A percentile compares a stretch with the other conserved stretches of the same genome.
Evolutionary conservation across 2,113 vertebrate genomes (phyloP).

Genomic region (Zosterops hypoxanthus): DNA sequence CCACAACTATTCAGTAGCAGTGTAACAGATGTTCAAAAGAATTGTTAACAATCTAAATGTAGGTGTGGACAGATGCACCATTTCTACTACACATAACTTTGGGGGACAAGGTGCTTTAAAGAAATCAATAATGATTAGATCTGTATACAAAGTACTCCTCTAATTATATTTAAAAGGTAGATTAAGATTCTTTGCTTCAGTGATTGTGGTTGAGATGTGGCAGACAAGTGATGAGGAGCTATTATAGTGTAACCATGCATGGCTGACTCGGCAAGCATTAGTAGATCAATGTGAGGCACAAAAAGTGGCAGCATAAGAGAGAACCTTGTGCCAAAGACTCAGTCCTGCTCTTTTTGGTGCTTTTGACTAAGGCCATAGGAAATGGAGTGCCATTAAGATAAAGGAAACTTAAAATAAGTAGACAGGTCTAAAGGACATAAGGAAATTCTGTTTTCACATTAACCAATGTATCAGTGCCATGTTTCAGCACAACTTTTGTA

Average conservation of each 20-base stretch:
- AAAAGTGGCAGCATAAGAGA: not conserved
- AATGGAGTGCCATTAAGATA: not conserved
- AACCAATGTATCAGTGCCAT: not conserved
- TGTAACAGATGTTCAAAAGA: slow-evolving; percentile 78
- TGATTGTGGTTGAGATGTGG: slow-evolving; percentile 28
- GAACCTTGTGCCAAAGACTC: slow-evolving; percentile 18
- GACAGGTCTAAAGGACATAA: not conserved
- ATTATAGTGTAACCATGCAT: not conserved
- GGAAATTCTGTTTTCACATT: not conserved
- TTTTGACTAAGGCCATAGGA: not conserved
- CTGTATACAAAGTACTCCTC: slow-evolving; percentile 50
- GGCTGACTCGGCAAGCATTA: not conserved
- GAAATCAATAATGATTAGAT: slow-evolving; percentile 66
- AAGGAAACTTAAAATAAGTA: not conserved
- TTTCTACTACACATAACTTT: slow-evolving; percentile 69
- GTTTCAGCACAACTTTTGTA: not conserved
- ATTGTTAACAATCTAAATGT: slow-evolving; percentile 77
- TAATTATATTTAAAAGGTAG: slow-evolving; percentile 60
- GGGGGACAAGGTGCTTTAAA: slow-evolving; percentile 31
- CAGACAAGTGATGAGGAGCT: slow-evolving; percentile 17
- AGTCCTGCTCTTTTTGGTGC: not conserved
- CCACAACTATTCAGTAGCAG: slow-evolving; percentile 72
- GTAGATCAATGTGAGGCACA: slow-evolving; percentile 23
- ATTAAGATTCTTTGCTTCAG: slow-evolving; percentile 47
- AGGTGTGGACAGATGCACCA: slow-evolving; percentile 75